Evolutionary conservation across 2,888 invertebrate genomes (phyloP), one percentile per base, ranked within the genome.

Genomic region (Cataglyphis rosenhaueri): DNA sequence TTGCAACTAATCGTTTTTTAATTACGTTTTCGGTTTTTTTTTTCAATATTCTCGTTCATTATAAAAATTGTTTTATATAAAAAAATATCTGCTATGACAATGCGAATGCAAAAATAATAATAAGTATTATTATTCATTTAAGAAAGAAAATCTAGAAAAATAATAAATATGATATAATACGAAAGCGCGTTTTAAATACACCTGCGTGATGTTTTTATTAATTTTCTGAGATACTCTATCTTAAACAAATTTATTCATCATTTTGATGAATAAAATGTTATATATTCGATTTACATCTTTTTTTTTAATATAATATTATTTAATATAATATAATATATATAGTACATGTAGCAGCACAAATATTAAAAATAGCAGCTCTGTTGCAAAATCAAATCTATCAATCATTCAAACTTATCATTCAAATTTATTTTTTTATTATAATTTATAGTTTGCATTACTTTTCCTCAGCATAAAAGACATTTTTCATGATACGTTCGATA

Each of bases 401-500:
- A 38, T 12, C 2, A 55, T 70, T 57, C 9, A 41, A 59, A 15
- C 6, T 25, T 59, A 29, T 29, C 29, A 29, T 29, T 29, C 29
- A 0, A 6, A n/a, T 59, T 15, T 21, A 74, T 9, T 15, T 74
- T 74, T 21, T 48, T 1, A 8, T 32, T 61, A 25, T 5, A 5
- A 9, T 48, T 62, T 62, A 44, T 29, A 32, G 29, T 9, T 61
- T 32, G 18, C 5, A 12, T 48, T 32, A 38, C 9, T 35, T 29
- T 71, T 71, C 21, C 15, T 41, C 32, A 55, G 0, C n/a, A 2
- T 52, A 52, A 21, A 29, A 76, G 8, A 25, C 38, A 66, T 70
- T 44, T 78, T 70, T 62, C 48, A 65, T 32, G 65, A 81, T 79
- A 55, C 71, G 59, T 83, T 85, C 85, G 83, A 87, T 83, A 83